These are phyloP conservation scores for Cygnus atratus DNA, from an alignment of 2,113 vertebrate genomes.

Conservation along the genomic window DNA sequence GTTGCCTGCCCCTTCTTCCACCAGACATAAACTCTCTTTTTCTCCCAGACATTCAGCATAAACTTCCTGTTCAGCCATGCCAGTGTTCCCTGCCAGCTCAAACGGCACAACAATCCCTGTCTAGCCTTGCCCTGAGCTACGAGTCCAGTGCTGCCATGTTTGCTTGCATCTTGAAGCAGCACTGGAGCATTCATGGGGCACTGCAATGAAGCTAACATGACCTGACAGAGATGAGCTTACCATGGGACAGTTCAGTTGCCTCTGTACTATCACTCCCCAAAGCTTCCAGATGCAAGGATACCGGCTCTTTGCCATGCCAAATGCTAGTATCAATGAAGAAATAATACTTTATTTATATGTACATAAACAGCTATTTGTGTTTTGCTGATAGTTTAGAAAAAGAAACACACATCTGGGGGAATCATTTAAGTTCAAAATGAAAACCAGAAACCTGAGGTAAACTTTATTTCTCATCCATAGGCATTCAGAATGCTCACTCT, in stretches of 20 bases:
- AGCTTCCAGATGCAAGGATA: neutral
- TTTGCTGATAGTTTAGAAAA: neutral
- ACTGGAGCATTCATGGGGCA: neutral
- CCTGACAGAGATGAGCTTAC: neutral
- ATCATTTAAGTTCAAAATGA: constrained; percentile 13
- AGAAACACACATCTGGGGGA: constrained; percentile 39
- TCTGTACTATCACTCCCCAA: neutral
- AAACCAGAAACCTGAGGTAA: constrained; percentile 26
- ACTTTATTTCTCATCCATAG: neutral
- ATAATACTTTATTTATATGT: neutral
- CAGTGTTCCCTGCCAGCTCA: no score
- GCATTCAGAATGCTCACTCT: neutral
- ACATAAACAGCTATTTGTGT: neutral
- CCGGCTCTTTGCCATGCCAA: neutral
- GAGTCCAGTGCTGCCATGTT: neutral
- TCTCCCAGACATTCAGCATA: no score
- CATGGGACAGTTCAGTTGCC: neutral
- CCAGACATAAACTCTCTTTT: no score
- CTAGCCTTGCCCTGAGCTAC: neutral
- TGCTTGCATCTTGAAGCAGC: neutral
- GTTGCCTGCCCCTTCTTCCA: no score
- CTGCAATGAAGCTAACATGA: neutral
- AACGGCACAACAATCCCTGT: neutral
- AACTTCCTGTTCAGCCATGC: no score
- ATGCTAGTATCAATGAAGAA: neutral